phyloP scores from a whole-genome alignment of 2,888 invertebrate genomes.

The Andrena praecox region DNA sequence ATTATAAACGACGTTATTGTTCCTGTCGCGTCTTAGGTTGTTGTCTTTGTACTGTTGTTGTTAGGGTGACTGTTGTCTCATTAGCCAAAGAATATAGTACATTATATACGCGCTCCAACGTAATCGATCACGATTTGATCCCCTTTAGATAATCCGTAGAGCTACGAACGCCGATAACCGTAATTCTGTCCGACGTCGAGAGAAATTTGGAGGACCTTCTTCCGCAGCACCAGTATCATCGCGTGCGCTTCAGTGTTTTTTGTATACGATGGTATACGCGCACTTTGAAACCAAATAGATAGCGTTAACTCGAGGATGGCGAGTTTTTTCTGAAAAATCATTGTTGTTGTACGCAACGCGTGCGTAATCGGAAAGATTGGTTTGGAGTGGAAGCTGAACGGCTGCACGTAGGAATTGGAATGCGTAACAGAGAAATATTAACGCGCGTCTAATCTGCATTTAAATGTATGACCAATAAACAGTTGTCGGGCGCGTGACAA shows the following conservation, averaged over 20 bases:
- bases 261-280: slow-evolving; percentile 22
- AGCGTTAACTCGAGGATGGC: slow-evolving; percentile 11
- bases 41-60: slow-evolving; percentile 62
- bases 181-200: slow-evolving; percentile 7
- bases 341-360: slow-evolving; percentile 18
- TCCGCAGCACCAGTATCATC: slow-evolving; percentile 14
- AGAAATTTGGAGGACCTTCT: slow-evolving; percentile 1
- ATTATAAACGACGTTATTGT: slow-evolving; percentile 55
- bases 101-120: background rate
- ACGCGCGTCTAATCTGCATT: slow-evolving; percentile 11
- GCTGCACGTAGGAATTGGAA: slow-evolving; percentile 14
- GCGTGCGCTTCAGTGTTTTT: slow-evolving; percentile 24
- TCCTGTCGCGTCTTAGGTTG: slow-evolving; percentile 51
- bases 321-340: slow-evolving; percentile 9
- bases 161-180: slow-evolving; percentile 35
- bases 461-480: background rate
- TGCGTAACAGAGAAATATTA: background rate
- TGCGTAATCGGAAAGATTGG: slow-evolving; percentile 15
- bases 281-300: slow-evolving; percentile 33
- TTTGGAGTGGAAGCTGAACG: slow-evolving; percentile 15
- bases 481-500: slow-evolving; percentile 8
- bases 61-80: slow-evolving; percentile 55
- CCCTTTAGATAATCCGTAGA: slow-evolving; percentile 17
- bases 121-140: slow-evolving; percentile 42
- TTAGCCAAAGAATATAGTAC: slow-evolving; percentile 64